These are phyloP conservation scores for Prionailurus bengalensis DNA, from an alignment of 2,113 vertebrate species.

Conservation along the genomic window DNA sequence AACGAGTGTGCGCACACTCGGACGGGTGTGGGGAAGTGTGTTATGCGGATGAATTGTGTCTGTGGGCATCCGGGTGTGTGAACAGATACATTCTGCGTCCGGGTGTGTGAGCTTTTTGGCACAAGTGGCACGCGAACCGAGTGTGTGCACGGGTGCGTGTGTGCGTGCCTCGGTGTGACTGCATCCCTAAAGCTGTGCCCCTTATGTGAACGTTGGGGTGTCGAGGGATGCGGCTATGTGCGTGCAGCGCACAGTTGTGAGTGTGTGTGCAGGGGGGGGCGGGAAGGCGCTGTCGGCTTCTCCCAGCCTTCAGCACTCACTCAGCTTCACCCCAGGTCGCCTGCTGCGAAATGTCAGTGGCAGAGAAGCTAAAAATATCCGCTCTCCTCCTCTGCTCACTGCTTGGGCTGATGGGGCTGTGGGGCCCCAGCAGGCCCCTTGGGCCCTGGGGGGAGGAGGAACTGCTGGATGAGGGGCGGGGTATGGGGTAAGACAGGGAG, in stretches of 20 bases:
- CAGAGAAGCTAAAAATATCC: constrained; percentile 86
- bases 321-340: constrained; percentile 86
- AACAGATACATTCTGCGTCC: not conserved
- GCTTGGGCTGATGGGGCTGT: constrained; percentile 81
- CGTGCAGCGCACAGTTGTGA: constrained; percentile 59
- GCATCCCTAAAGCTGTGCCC: not conserved
- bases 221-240: not conserved
- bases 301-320: constrained; percentile 84
- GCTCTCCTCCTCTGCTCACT: constrained; percentile 81
- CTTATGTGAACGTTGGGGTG: not conserved
- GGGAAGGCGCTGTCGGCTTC: constrained; percentile 74
- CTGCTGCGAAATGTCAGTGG: constrained; percentile 86
- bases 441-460: constrained; percentile 73
- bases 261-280: constrained; percentile 61
- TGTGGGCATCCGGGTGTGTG: not conserved
- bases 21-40: not conserved
- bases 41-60: not conserved
- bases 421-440: constrained; percentile 81
- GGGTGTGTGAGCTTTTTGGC: constrained; percentile 25
- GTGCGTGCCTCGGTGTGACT: not conserved
- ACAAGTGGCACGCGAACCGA: not conserved
- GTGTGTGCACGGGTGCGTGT: not conserved
- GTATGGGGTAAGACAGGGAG: constrained; percentile 44
- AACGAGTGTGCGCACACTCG: not conserved
- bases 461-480: constrained; percentile 51